These are phyloP conservation scores for Tetramorium parvispinum DNA, from an alignment of 1,140 invertebrate species.

Conservation along the genomic window DNA sequence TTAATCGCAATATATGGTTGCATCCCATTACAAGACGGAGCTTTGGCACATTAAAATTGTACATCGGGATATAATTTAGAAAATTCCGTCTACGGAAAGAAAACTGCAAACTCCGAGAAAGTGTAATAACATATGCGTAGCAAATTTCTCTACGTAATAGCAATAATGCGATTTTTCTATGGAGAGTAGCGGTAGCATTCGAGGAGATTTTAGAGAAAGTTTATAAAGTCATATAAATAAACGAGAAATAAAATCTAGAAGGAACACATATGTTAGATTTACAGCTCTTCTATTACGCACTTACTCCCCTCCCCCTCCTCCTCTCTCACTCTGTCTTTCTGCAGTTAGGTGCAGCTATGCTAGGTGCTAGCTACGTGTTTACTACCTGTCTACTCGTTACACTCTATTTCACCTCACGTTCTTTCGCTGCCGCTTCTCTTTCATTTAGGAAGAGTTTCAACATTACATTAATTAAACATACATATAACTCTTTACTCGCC, in stretches of 20 bases:
- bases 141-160: slow-evolving; percentile 34
- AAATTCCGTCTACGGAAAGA: slow-evolving; percentile 10
- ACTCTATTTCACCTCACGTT: slow-evolving; percentile 38
- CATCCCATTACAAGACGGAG: background rate
- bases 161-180: slow-evolving; percentile 15
- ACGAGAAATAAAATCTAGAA: background rate
- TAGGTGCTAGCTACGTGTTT: background rate
- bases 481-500: no score
- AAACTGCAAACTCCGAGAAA: slow-evolving; percentile 30
- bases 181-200: slow-evolving; percentile 1
- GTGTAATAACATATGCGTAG: slow-evolving; percentile 32
- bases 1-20: background rate
- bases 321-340: background rate
- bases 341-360: background rate
- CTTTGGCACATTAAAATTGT: background rate
- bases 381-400: slow-evolving; percentile 8
- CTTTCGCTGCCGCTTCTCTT: slow-evolving; percentile 23
- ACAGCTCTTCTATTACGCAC: background rate
- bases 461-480: background rate
- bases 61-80: background rate
- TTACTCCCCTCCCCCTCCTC: background rate
- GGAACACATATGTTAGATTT: background rate
- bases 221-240: slow-evolving; percentile 29
- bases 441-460: slow-evolving; percentile 13
- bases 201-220: slow-evolving; percentile 52